These are phyloP conservation scores for Odontothrips loti DNA, from an alignment of 2,888 invertebrate species.

Conservation along the genomic window DNA sequence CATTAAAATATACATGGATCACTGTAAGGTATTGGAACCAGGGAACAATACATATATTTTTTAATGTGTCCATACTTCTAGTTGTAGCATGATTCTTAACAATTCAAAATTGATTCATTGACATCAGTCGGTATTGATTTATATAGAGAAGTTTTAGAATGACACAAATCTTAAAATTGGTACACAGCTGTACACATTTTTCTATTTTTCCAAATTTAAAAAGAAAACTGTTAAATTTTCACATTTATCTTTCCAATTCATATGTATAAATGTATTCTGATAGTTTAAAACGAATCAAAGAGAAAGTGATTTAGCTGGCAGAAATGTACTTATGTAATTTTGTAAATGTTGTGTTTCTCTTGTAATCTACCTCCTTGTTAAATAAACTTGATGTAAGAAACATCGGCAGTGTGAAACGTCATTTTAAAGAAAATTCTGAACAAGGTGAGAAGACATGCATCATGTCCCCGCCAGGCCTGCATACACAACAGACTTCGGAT, in stretches of 20 bases:
- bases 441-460: no score
- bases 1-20: background rate
- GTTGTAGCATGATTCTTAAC: background rate
- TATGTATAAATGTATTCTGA: background rate
- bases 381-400: background rate
- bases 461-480: no score
- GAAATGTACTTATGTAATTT: background rate
- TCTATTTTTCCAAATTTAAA: conserved; percentile 4
- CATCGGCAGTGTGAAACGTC: background rate
- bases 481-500: no score
- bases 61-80: background rate
- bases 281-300: background rate
- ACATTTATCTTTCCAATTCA: background rate
- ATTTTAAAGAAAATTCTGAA: background rate
- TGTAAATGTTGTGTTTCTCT: background rate
- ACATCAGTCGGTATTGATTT: background rate
- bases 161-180: background rate
- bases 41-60: conserved; percentile 23
- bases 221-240: background rate
- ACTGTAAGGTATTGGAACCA: conserved; percentile 7
- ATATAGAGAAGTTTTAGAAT: background rate
- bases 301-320: background rate
- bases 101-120: background rate
- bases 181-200: background rate
- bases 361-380: background rate